Conservation (phyloP, 2,888 invertebrate species). For the Pachycephus smyrnensis region DNA sequence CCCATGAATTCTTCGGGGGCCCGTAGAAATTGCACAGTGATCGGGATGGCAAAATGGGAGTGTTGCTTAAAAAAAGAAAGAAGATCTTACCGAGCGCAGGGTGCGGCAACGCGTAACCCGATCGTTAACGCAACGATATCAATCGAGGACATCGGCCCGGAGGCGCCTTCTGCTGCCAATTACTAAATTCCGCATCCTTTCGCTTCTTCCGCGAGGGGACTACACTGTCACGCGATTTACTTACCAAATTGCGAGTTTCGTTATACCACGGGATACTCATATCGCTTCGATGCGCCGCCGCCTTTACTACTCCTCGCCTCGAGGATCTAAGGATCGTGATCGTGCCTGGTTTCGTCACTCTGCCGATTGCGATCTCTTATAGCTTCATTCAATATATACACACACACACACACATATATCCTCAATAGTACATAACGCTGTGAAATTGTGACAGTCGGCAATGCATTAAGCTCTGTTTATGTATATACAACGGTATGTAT, state of each 20-base stretch:
- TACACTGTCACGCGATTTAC: slow-evolving; percentile 52
- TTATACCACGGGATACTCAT: not conserved
- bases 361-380: not conserved
- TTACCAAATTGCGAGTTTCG: slow-evolving; percentile 42
- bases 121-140: slow-evolving; percentile 54
- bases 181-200: slow-evolving; percentile 53
- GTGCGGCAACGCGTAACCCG: slow-evolving; percentile 21
- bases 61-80: not conserved
- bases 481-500: not conserved
- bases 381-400: not conserved
- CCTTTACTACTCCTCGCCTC: not conserved
- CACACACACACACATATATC: not conserved
- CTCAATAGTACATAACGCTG: too few relatives aligned
- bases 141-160: slow-evolving; percentile 53
- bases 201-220: slow-evolving; percentile 28
- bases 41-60: not conserved
- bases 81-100: not conserved
- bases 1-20: not conserved
- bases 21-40: not conserved
- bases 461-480: not conserved
- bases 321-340: not conserved
- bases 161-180: slow-evolving; percentile 53
- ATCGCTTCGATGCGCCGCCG: not conserved
- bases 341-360: not conserved
- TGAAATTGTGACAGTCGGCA: not conserved